Evolutionary conservation across 2,797 vertebrate genomes (phyloP).

Genomic region (Myiotriccus ornatus): DNA sequence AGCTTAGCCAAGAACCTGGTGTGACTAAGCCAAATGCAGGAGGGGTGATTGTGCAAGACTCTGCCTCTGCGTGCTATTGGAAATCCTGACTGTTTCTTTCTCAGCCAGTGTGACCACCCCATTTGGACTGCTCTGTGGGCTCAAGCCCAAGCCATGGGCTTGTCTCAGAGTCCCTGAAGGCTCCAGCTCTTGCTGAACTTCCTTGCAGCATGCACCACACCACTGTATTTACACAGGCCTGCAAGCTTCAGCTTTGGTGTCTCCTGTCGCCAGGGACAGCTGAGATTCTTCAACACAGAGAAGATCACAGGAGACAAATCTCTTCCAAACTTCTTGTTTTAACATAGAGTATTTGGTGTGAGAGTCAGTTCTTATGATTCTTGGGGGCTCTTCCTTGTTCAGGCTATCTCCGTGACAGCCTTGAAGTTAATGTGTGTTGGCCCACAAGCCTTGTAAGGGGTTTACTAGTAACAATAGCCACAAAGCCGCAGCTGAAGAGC

Average conservation of each 20-base stretch:
- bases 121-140: background rate
- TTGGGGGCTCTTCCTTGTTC: background rate
- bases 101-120: rapidly evolving
- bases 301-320: background rate
- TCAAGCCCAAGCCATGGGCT: background rate
- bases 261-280: background rate
- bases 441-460: background rate
- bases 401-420: background rate
- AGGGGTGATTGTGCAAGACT: background rate
- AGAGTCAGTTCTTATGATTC: background rate
- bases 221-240: background rate
- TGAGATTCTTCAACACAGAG: background rate
- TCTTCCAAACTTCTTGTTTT: background rate
- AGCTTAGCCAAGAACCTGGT: background rate
- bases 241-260: background rate
- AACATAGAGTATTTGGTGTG: background rate
- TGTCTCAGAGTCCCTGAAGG: background rate
- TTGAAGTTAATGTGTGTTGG: background rate
- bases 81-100: background rate
- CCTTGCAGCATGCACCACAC: background rate
- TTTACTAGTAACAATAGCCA: constrained; percentile 27
- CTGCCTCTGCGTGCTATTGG: background rate
- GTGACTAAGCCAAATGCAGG: background rate
- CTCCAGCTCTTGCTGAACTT: background rate
- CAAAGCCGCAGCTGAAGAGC: constrained; percentile 38